phyloP scores from a whole-genome alignment of 2,797 vertebrate species.

The Bovichtus variegatus region DNA sequence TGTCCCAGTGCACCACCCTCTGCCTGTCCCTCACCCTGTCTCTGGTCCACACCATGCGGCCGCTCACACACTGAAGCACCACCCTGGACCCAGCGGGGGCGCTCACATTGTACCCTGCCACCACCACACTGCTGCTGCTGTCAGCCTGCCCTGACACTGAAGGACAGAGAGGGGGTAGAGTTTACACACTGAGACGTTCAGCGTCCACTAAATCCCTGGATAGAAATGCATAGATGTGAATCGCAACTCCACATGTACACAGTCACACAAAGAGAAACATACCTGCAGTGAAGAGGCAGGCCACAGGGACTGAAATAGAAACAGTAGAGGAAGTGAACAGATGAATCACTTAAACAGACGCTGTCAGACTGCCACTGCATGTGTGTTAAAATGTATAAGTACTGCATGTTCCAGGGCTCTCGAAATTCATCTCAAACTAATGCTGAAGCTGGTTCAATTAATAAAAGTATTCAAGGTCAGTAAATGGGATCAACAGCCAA shows the following conservation, averaged over 20 bases:
- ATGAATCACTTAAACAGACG: conserved; percentile 47
- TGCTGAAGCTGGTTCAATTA: not conserved
- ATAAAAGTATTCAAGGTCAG: not conserved
- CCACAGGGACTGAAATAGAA: conserved; percentile 72
- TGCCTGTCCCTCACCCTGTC: conserved; percentile 92
- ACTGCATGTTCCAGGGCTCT: not conserved
- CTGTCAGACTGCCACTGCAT: conserved; percentile 1
- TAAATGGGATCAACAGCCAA: not conserved
- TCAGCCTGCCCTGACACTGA: conserved; percentile 78
- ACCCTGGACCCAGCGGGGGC: conserved; percentile 83
- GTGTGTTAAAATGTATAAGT: not conserved
- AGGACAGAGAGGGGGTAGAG: conserved; percentile 1
- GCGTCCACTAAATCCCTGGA: not conserved
- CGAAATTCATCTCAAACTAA: not conserved
- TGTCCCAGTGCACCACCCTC: conserved; percentile 95
- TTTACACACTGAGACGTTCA: not conserved
- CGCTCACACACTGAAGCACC: conserved; percentile 91
- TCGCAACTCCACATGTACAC: conserved; percentile 3
- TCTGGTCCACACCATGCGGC: conserved; percentile 94
- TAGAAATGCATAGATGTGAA: not conserved
- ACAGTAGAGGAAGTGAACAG: conserved; percentile 21
- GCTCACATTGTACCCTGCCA: conserved; percentile 88
- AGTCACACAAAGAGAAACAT: conserved; percentile 34
- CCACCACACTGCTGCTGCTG: conserved; percentile 86
- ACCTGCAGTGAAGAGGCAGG: conserved; percentile 74